These are phyloP conservation scores for Oryzias sinensis DNA, from an alignment of 2,797 vertebrate genomes.

Conservation along the genomic window DNA sequence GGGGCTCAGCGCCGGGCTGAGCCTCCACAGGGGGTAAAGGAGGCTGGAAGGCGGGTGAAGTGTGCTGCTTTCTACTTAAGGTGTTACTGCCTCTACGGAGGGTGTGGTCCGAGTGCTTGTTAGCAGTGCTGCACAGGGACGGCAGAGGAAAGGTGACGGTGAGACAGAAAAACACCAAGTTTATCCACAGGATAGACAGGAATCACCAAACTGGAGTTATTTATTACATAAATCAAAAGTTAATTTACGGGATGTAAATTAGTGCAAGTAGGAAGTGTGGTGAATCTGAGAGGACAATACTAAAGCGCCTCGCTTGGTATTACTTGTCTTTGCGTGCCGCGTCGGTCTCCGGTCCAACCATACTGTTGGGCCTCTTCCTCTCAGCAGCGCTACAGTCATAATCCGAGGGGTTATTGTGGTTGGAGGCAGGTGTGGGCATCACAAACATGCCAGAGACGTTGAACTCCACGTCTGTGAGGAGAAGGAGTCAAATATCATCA, in stretches of 20 bases:
- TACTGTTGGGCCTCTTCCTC: conserved; percentile 90
- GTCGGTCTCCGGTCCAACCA: conserved; percentile 89
- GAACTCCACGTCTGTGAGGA: conserved; percentile 89
- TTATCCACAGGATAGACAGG: conserved; percentile 26
- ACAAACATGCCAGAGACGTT: conserved; percentile 95
- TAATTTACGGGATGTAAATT: conserved; percentile 6
- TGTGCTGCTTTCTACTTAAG: conserved; percentile 97
- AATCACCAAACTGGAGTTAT: conserved; percentile 39
- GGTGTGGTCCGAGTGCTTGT: conserved; percentile 92
- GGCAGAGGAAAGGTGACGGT: conserved; percentile 49
- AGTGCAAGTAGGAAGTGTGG: background rate
- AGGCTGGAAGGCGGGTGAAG: conserved; percentile 94
- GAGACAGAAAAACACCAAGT: conserved; percentile 26
- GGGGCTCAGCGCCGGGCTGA: conserved; percentile 75
- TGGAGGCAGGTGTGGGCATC: conserved; percentile 83
- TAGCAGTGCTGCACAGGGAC: conserved; percentile 87
- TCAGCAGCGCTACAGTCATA: conserved; percentile 86
- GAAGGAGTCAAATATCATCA: background rate
- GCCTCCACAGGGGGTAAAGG: conserved; percentile 93
- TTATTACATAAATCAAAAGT: background rate
- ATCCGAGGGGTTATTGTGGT: conserved; percentile 83
- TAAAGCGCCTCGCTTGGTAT: background rate
- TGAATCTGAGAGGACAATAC: background rate
- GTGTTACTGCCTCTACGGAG: conserved; percentile 91
- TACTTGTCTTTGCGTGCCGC: conserved; percentile 90